Percentiles rank a stretch among this genome's conserved stretches.
These are phyloP conservation scores for Tricholauxania praeusta DNA, from an alignment of 2,888 invertebrate species.

Conservation along the genomic window DNA sequence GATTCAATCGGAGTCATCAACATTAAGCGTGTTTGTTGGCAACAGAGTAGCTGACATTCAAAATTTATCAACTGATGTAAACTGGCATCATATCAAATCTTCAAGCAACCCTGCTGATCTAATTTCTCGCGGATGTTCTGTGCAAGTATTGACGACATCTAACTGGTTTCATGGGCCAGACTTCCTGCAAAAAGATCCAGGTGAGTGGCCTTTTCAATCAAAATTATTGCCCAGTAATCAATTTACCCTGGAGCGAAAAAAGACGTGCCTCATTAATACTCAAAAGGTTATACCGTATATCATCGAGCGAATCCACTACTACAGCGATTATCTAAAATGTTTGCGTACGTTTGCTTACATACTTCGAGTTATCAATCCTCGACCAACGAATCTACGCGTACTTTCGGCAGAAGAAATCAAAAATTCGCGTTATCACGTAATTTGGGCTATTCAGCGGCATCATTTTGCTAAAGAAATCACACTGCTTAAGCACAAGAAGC, in stretches of 20 bases:
- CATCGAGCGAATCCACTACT: too few species aligned
- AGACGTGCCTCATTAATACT: too few species aligned
- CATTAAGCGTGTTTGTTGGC: slow-evolving; percentile 39
- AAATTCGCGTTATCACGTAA: background rate
- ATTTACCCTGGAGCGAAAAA: too few species aligned
- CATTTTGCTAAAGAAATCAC: background rate
- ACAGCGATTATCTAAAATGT: too few species aligned
- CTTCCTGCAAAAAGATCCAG: slow-evolving; percentile 9
- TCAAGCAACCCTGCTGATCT: slow-evolving; percentile 29
- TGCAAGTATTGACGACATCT: slow-evolving; percentile 23
- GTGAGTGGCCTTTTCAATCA: background rate
- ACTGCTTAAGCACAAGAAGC: background rate
- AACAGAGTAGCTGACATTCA: slow-evolving; percentile 41
- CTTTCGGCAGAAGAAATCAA: background rate
- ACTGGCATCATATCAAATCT: slow-evolving; percentile 19
- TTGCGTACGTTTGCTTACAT: too few species aligned
- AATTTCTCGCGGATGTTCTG: slow-evolving; percentile 29
- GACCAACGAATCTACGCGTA: too few species aligned
- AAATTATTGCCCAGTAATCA: too few species aligned
- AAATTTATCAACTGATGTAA: background rate
- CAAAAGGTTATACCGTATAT: too few species aligned
- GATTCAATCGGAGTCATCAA: slow-evolving; percentile 42
- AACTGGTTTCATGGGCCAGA: slow-evolving; percentile 38
- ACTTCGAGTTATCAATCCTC: too few species aligned
- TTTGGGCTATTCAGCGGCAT: background rate